Percentiles rank a stretch among this genome's conserved stretches.
phyloP scores from a whole-genome alignment of 2,888 invertebrate species.

The Isoperla grammatica region DNA sequence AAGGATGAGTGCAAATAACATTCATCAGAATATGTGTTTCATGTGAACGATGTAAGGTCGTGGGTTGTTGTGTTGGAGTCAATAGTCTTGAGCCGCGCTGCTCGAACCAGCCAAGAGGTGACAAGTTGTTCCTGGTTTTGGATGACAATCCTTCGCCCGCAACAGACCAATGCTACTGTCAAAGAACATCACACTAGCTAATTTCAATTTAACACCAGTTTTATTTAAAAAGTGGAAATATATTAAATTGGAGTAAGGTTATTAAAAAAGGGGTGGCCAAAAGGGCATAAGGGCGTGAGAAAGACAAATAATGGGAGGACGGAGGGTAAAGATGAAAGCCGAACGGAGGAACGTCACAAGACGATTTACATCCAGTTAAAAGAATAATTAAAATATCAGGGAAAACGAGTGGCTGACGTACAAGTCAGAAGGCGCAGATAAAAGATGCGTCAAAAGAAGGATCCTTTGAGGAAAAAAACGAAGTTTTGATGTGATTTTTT shows the following conservation, averaged over 20 bases:
- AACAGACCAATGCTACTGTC: too few relatives aligned
- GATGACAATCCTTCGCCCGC: too few relatives aligned
- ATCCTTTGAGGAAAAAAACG: not conserved
- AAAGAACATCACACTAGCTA: too few relatives aligned
- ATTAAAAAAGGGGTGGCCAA: constrained; percentile 24
- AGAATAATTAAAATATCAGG: constrained; percentile 29
- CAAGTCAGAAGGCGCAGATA: constrained; percentile 5
- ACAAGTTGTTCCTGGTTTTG: too few relatives aligned
- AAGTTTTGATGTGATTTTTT: constrained; percentile 14
- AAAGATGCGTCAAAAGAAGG: constrained; percentile 15
- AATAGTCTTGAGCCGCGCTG: too few relatives aligned
- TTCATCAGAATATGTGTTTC: too few relatives aligned
- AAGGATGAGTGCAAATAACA: too few relatives aligned
- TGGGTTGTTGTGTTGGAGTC: too few relatives aligned
- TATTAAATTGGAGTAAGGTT: constrained; percentile 19
- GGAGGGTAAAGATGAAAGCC: constrained; percentile 19
- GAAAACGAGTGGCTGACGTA: constrained; percentile 13
- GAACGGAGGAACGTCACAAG: constrained; percentile 12
- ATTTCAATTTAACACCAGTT: not conserved
- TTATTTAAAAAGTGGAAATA: constrained; percentile 22
- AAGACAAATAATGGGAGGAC: constrained; percentile 20
- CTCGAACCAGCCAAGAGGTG: too few relatives aligned
- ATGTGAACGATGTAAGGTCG: too few relatives aligned
- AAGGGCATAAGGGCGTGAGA: constrained; percentile 20
- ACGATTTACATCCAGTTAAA: constrained; percentile 30